These are phyloP conservation scores for Lasioglossum lativentre DNA, from an alignment of 2,888 invertebrate genomes.

Conservation along the genomic window DNA sequence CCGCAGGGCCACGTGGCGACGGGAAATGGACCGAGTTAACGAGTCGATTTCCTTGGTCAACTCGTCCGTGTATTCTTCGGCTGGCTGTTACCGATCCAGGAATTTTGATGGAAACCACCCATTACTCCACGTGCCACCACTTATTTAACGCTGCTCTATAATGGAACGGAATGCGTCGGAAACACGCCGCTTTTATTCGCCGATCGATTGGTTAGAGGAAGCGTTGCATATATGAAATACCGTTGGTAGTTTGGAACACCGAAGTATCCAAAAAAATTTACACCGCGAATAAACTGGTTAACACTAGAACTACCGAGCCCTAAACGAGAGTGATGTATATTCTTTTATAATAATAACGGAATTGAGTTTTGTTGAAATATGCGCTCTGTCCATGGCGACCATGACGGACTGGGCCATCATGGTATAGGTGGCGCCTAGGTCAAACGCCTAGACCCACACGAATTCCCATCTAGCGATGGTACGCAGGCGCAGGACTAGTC, in stretches of 20 bases:
- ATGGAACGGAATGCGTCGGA: not conserved
- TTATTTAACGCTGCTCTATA: not conserved
- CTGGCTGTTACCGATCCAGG: not conserved
- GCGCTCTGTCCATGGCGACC: too few relatives aligned
- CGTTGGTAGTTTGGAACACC: not conserved
- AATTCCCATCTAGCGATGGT: too few relatives aligned
- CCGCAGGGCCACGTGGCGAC: conserved; percentile 5
- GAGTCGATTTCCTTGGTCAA: not conserved
- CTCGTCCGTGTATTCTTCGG: not conserved
- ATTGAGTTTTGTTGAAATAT: too few relatives aligned
- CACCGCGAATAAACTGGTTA: too few relatives aligned
- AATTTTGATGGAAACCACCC: not conserved
- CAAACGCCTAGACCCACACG: too few relatives aligned
- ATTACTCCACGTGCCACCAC: not conserved
- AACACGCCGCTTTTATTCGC: not conserved
- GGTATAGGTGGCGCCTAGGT: too few relatives aligned
- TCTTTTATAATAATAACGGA: too few relatives aligned
- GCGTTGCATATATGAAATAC: not conserved
- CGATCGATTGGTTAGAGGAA: not conserved
- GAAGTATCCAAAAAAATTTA: not conserved
- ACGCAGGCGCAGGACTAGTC: too few relatives aligned
- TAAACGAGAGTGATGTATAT: too few relatives aligned
- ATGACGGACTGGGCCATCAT: too few relatives aligned
- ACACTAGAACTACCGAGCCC: too few relatives aligned
- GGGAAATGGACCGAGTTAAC: conserved; percentile 1